Conservation (phyloP, 2,113 vertebrate genomes). For the Candoia aspera region DNA sequence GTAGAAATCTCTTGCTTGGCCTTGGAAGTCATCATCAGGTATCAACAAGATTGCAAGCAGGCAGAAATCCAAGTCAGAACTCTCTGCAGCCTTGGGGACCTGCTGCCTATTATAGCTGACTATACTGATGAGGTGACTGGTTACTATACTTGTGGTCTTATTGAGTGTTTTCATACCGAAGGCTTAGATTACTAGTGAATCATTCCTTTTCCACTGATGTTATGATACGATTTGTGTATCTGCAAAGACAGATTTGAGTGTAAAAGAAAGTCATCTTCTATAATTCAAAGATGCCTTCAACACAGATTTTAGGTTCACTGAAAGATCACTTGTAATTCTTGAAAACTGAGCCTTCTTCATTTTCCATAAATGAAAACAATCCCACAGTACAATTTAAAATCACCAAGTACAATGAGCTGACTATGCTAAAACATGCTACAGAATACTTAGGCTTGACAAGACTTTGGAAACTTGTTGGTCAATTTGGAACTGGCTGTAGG, state of each 20-base stretch:
- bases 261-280: neutral
- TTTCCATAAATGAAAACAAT: neutral
- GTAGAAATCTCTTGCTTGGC: neutral
- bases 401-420: neutral
- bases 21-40: neutral
- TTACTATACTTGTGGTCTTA: neutral
- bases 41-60: neutral
- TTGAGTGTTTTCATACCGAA: neutral
- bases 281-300: neutral
- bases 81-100: neutral
- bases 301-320: neutral
- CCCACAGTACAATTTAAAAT: neutral
- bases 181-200: neutral
- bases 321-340: neutral
- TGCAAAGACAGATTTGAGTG: neutral
- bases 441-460: neutral
- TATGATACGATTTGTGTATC: neutral
- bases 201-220: neutral
- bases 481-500: slow-evolving; percentile 1
- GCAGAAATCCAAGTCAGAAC: neutral
- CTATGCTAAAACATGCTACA: neutral
- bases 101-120: neutral
- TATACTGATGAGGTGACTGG: neutral
- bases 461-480: neutral
- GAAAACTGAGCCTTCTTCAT: neutral